Evolutionary conservation across 2,888 invertebrate genomes (phyloP).

Genomic region (Temnothorax rugatulus): DNA sequence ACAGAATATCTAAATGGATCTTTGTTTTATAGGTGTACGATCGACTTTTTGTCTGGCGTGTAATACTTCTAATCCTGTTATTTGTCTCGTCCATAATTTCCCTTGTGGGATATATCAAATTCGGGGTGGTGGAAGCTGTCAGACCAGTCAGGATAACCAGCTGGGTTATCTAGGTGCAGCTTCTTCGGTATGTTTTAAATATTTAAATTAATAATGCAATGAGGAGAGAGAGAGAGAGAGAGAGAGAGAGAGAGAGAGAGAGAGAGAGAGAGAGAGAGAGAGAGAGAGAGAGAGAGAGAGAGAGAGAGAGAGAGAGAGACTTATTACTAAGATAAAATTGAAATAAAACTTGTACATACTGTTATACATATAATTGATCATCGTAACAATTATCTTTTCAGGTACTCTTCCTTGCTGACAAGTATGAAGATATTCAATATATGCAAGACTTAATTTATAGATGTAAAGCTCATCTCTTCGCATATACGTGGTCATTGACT

Average conservation of each 20-base stretch:
- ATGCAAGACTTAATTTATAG: slow-evolving; percentile 18
- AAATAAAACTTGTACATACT: neutral
- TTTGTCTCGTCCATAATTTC: slow-evolving; percentile 86
- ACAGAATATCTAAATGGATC: slow-evolving; percentile 84
- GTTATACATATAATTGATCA: neutral
- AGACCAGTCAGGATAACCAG: slow-evolving; percentile 86
- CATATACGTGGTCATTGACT: neutral
- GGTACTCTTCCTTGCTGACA: neutral
- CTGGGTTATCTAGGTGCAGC: slow-evolving; percentile 82
- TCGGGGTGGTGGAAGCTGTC: slow-evolving; percentile 86
- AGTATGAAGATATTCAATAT: slow-evolving; percentile 2
- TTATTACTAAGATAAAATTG: neutral
- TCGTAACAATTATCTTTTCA: neutral
- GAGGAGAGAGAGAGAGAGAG: no score
- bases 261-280: no score
- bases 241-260: no score
- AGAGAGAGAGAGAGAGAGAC: no score
- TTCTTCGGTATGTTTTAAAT: slow-evolving; percentile 54
- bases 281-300: no score
- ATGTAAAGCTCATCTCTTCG: slow-evolving; percentile 7
- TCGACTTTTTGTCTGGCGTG: slow-evolving; percentile 87
- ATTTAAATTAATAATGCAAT: slow-evolving; percentile 14
- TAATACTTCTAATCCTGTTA: slow-evolving; percentile 86
- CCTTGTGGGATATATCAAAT: slow-evolving; percentile 86
- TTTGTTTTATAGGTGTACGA: slow-evolving; percentile 87